Percentiles rank a stretch among this genome's conserved stretches.
Evolutionary conservation across 2,113 vertebrate genomes (phyloP).

Genomic region (Ploceus nigricollis): DNA sequence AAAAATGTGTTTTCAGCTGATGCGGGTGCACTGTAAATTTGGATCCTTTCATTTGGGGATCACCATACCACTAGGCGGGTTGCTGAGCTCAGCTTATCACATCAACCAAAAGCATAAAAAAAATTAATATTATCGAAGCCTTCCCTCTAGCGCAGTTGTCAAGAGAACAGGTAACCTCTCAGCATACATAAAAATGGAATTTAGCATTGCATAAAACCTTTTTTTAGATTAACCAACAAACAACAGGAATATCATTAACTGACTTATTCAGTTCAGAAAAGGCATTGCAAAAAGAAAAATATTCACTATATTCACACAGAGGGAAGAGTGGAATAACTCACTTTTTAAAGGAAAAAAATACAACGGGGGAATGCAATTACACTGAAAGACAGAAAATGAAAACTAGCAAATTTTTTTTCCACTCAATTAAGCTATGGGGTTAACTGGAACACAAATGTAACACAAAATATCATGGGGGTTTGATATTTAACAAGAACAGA

Average conservation of each 20-base stretch:
- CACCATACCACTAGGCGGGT: background rate
- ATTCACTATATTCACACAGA: background rate
- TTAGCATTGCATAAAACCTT: background rate
- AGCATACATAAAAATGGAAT: background rate
- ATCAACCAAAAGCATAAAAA: background rate
- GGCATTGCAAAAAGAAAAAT: background rate
- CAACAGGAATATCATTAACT: background rate
- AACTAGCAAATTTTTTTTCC: background rate
- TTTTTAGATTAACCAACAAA: background rate
- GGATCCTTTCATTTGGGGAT: background rate
- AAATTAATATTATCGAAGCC: background rate
- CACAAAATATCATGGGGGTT: background rate
- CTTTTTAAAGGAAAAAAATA: background rate
- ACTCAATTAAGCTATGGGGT: background rate
- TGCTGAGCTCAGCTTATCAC: background rate
- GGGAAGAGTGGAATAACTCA: background rate
- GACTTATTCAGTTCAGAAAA: background rate
- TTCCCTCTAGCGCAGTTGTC: background rate
- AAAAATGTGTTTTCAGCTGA: background rate
- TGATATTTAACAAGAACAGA: background rate
- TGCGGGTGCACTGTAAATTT: rapidly evolving
- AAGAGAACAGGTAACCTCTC: background rate
- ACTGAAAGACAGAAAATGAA: background rate
- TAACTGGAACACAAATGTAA: background rate
- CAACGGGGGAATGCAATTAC: background rate